These are phyloP conservation scores for Pseudopleuronectes americanus DNA, from an alignment of 2,797 vertebrate genomes.

Conservation along the genomic window DNA sequence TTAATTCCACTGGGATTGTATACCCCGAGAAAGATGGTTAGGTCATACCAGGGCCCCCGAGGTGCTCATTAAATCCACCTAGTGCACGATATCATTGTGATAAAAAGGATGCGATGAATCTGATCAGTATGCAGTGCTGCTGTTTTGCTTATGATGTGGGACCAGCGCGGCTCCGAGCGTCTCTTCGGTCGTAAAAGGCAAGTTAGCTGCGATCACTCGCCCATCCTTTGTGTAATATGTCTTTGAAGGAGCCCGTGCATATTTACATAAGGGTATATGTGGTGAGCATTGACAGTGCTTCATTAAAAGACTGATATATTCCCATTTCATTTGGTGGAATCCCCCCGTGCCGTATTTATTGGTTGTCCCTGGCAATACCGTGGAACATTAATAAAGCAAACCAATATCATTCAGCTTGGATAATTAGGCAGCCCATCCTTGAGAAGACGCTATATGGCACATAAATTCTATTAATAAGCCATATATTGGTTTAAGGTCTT, in stretches of 20 bases:
- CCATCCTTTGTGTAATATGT: conserved; percentile 65
- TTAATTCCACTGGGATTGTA: conserved; percentile 56
- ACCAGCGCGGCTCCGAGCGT: conserved; percentile 61
- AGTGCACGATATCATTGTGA: conserved; percentile 64
- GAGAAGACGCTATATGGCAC: conserved; percentile 73
- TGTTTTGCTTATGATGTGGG: conserved; percentile 60
- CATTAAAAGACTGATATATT: conserved; percentile 80
- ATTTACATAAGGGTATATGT: conserved; percentile 69
- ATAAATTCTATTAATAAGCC: conserved; percentile 85
- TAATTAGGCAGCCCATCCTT: conserved; percentile 76
- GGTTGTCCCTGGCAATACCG: conserved; percentile 75
- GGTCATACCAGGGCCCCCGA: conserved; percentile 51
- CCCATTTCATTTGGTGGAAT: conserved; percentile 76
- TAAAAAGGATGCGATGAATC: conserved; percentile 64
- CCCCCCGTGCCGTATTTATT: conserved; percentile 77
- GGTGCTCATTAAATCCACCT: conserved; percentile 69
- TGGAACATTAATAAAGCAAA: conserved; percentile 79
- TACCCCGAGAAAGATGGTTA: conserved; percentile 47
- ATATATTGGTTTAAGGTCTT: conserved; percentile 79
- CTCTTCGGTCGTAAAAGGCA: conserved; percentile 63
- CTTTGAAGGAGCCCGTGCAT: conserved; percentile 70
- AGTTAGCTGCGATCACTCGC: conserved; percentile 65
- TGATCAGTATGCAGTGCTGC: conserved; percentile 57
- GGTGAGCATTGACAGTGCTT: conserved; percentile 68
- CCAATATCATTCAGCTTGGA: conserved; percentile 76